These are phyloP conservation scores for Leuctra nigra DNA, from an alignment of 2,888 invertebrate genomes.

Conservation along the genomic window DNA sequence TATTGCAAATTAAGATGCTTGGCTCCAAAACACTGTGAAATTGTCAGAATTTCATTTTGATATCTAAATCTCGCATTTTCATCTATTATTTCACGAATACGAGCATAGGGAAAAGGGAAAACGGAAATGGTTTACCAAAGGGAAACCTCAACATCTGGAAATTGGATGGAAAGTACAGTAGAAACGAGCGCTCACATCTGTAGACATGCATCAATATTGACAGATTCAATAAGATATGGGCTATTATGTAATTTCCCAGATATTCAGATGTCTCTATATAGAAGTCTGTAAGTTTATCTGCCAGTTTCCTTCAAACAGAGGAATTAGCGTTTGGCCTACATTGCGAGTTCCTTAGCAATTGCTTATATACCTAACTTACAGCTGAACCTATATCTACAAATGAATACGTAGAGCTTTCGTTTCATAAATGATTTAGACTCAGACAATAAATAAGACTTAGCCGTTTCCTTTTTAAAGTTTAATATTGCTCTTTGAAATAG, in stretches of 20 bases:
- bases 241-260: slow-evolving; percentile 16
- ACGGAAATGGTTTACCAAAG: background rate
- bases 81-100: slow-evolving; percentile 19
- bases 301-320: too few relatives aligned
- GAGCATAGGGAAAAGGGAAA: background rate
- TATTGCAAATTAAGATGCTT: slow-evolving; percentile 21
- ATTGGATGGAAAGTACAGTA: slow-evolving; percentile 6
- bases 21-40: slow-evolving; percentile 15
- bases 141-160: slow-evolving; percentile 4
- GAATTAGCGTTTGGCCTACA: too few relatives aligned
- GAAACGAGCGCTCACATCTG: background rate
- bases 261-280: too few relatives aligned
- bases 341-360: too few relatives aligned
- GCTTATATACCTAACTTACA: too few relatives aligned
- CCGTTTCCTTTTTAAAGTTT: too few relatives aligned
- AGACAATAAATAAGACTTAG: too few relatives aligned
- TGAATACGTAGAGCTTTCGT: too few relatives aligned
- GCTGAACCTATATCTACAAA: too few relatives aligned
- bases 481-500: too few relatives aligned
- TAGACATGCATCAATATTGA: slow-evolving; percentile 10
- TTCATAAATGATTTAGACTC: too few relatives aligned
- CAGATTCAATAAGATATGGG: slow-evolving; percentile 4
- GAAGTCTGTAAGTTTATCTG: too few relatives aligned
- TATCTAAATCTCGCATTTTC: slow-evolving; percentile 16
- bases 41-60: slow-evolving; percentile 20